phyloP scores from a whole-genome alignment of 2,888 invertebrate genomes.

The Acleris literana region DNA sequence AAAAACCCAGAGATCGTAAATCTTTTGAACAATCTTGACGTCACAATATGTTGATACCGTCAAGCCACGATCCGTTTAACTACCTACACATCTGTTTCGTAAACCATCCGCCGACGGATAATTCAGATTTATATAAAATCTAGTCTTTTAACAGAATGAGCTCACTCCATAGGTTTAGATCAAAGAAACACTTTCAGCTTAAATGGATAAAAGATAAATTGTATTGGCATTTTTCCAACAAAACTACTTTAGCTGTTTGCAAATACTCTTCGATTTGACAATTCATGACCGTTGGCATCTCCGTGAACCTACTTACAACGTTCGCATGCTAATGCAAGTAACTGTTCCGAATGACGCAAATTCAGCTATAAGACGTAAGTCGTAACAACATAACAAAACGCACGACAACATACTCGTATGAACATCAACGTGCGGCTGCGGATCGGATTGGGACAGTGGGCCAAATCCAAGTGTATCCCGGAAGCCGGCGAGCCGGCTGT shows the following conservation, averaged over 20 bases:
- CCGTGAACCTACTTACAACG: conserved; percentile 5
- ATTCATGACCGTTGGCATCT: conserved; percentile 11
- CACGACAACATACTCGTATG: conserved; percentile 15
- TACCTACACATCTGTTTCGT: conserved; percentile 35
- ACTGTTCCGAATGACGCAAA: conserved; percentile 27
- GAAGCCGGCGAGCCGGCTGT: conserved; percentile 59
- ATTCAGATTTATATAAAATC: conserved; percentile 27
- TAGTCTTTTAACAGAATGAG: conserved; percentile 1
- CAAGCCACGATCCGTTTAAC: conserved; percentile 53
- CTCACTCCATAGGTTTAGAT: neutral
- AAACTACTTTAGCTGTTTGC: conserved; percentile 4
- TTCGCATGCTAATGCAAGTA: conserved; percentile 20
- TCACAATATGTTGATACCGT: conserved; percentile 52
- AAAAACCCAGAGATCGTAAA: conserved; percentile 51
- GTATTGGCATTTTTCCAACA: neutral
- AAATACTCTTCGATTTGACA: conserved; percentile 1
- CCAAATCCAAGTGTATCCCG: conserved; percentile 64
- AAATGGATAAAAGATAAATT: no score
- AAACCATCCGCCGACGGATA: conserved; percentile 10
- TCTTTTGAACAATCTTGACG: conserved; percentile 57
- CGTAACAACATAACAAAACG: conserved; percentile 24
- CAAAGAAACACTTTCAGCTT: neutral
- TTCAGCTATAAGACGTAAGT: conserved; percentile 15
- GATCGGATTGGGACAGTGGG: conserved; percentile 50
- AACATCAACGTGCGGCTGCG: conserved; percentile 33